Base-by-base conservation (phyloP, 2,797 vertebrate species). In the Tympanoctomys barrerae region DNA sequence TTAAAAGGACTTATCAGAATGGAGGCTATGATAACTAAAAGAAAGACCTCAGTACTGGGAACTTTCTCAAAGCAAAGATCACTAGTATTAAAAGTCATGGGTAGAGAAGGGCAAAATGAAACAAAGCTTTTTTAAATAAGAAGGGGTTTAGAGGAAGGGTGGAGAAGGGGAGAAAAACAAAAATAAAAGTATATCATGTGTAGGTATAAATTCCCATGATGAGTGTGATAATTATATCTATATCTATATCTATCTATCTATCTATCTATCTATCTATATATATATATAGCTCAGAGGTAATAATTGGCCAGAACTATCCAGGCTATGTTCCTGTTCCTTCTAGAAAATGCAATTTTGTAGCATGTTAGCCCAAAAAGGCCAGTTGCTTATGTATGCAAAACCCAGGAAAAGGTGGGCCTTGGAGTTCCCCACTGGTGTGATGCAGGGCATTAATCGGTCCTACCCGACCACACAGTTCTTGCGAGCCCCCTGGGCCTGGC, bases 1-100 rank as follows among this genome's bases (percentile, higher is more conserved):
- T 49, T 80, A 39, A 75, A 89, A 54, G 21, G 28, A 68, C 4
- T 68, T 28, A 26, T 89, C n/a, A 92, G 28, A 64, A 62, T 6
- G 79, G 71, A 9, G 52, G 31, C 22, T 71, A 2, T 83, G 61
- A 61, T 87, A 87, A 54, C 16, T 7, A 64, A 91, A 87, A 96
- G 83, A 81, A 61, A 78, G 18, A 6, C 33, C 36, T 71, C 18
- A 36, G 11, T 83, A 39, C 22, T 81, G 46, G 11, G n/a, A 85
- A 86, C 6, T 82, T 89, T 91, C 88, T 96, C 52, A 87, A 93
- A 82, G 21, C 28, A 89, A 92, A 71, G 89, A 49, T 62, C 21
- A 36, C 46, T 84, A 81, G n/a, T 87, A 61, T 49, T 93, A 64
- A 64, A 87, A 91, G 10, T 71, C 5, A 46, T 26, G 21, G 57